phyloP scores from a whole-genome alignment of 2,113 vertebrate genomes.

The Bubo scandiacus region DNA sequence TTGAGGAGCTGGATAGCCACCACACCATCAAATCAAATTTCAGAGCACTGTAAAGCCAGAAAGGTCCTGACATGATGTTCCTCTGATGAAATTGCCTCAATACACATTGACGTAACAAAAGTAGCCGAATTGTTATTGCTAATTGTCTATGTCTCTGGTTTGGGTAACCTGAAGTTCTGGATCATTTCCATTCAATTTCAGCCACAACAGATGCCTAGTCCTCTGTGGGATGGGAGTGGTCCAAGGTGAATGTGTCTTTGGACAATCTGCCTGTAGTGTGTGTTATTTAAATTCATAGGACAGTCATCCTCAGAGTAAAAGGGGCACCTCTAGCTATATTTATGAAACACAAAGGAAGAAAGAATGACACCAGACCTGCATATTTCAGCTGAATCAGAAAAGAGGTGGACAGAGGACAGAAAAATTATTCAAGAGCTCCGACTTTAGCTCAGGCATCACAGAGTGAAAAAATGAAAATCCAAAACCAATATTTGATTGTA shows the following conservation, averaged over 20 bases:
- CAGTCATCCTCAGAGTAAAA: background rate
- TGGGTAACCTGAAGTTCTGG: conserved; percentile 1
- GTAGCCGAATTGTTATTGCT: fast-evolving
- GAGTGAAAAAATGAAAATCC: background rate
- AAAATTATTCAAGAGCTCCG: background rate
- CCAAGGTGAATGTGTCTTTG: conserved; percentile 31
- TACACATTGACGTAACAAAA: background rate
- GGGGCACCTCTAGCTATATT: conserved; percentile 26
- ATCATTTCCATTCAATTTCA: conserved; percentile 40
- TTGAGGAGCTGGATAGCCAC: background rate
- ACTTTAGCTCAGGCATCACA: background rate
- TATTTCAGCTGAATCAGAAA: conserved; percentile 15
- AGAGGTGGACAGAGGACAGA: background rate
- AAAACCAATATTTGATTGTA: background rate
- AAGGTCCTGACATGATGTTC: background rate
- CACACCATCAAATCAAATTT: background rate
- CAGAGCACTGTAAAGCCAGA: background rate
- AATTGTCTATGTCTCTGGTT: background rate
- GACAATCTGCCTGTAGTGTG: background rate
- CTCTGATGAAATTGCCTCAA: background rate
- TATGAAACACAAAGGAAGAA: background rate
- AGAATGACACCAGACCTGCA: background rate
- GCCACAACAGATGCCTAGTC: background rate
- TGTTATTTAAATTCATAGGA: conserved; percentile 25
- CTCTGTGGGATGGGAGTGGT: conserved; percentile 7